These are phyloP conservation scores for Orcinus orca DNA, from an alignment of 2,113 vertebrate species.

Conservation along the genomic window DNA sequence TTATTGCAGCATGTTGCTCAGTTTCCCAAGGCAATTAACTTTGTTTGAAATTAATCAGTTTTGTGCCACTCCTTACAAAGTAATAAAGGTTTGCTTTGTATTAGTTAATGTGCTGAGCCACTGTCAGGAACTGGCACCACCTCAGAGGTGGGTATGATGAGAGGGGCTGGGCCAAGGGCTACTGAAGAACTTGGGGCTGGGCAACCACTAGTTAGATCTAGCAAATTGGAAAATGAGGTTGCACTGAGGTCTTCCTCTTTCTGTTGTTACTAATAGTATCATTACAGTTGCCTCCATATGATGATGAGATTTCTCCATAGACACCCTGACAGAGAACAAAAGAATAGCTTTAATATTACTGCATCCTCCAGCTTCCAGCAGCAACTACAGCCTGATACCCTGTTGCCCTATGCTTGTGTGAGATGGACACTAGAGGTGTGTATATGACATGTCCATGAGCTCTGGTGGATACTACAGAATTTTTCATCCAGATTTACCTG, in stretches of 20 bases:
- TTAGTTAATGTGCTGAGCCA: not conserved
- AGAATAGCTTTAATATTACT: not conserved
- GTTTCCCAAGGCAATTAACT: constrained; percentile 11
- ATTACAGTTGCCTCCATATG: not conserved
- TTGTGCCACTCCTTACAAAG: not conserved
- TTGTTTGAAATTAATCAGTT: constrained; percentile 16
- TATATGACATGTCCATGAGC: not conserved
- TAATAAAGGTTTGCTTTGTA: not conserved
- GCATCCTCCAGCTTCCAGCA: not conserved
- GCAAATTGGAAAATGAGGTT: not conserved
- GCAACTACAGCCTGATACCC: not conserved
- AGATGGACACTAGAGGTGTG: not conserved
- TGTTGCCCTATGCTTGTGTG: not conserved
- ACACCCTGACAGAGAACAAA: not conserved
- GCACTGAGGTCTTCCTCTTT: not conserved
- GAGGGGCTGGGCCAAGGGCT: not conserved
- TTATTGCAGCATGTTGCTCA: not conserved
- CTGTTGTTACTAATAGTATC: not conserved
- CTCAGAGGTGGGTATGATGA: not conserved
- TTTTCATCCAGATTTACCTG: not conserved
- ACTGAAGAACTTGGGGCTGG: not conserved
- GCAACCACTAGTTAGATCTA: not conserved
- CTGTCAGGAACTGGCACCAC: not conserved
- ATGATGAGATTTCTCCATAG: not conserved
- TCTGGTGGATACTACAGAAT: not conserved